These are phyloP conservation scores for Alectoris magna DNA, from an alignment of 2,797 vertebrate species.

Conservation along the genomic window DNA sequence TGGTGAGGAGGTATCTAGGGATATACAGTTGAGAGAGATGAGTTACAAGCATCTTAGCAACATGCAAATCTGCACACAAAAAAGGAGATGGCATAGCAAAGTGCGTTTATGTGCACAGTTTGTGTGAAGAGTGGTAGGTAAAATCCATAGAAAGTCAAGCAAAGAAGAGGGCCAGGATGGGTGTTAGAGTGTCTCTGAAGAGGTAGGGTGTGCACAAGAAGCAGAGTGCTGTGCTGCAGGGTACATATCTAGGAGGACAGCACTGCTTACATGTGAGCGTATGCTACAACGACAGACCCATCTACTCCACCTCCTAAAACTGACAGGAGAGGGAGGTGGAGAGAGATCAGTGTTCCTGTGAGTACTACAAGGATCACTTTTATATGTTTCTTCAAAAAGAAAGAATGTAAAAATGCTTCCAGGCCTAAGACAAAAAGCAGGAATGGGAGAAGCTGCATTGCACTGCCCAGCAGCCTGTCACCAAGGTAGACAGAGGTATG, in stretches of 20 bases:
- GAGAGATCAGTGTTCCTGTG: background rate
- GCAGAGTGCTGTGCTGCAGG: accelerated
- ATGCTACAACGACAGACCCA: background rate
- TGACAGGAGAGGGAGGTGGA: background rate
- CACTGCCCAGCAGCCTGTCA: background rate
- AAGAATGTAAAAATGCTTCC: background rate
- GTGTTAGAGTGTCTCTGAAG: background rate
- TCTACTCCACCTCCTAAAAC: background rate
- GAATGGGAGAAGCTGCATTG: background rate
- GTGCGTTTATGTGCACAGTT: background rate
- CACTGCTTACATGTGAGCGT: background rate
- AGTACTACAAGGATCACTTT: background rate
- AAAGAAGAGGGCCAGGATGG: background rate
- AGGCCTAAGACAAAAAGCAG: background rate
- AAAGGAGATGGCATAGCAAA: background rate
- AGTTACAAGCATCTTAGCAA: background rate
- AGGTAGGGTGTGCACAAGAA: background rate
- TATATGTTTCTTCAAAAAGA: background rate
- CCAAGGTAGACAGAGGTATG: background rate
- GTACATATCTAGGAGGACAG: background rate
- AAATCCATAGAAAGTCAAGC: background rate
- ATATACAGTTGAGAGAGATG: background rate
- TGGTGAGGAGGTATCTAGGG: background rate
- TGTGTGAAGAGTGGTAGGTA: background rate
- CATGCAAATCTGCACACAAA: background rate